These are phyloP conservation scores for Clavelina lepadiformis DNA, from an alignment of 23 tunicate genomes.

Conservation along the genomic window DNA sequence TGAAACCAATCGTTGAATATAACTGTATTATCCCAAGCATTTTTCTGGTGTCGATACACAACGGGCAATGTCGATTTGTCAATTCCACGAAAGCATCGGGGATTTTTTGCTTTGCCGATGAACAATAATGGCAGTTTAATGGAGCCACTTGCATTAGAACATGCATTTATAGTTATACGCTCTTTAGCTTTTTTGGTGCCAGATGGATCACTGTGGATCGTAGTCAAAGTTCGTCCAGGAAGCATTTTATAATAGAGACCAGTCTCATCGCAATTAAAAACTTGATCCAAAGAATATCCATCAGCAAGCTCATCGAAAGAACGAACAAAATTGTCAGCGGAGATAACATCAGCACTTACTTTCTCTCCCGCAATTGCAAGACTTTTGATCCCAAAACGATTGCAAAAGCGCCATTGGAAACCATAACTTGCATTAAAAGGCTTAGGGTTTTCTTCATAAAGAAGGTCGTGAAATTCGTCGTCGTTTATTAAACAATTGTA, in stretches of 20 bases:
- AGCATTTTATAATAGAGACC: slow-evolving; percentile 10
- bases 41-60: slow-evolving; percentile 8
- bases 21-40: neutral
- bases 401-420: slow-evolving; percentile 21
- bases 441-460: slow-evolving; percentile 14
- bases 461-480: slow-evolving; percentile 6
- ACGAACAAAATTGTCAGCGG: slow-evolving; percentile 2
- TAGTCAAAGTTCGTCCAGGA: slow-evolving; percentile 7
- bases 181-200: slow-evolving; percentile 13
- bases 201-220: slow-evolving; percentile 7
- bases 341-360: neutral
- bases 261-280: slow-evolving; percentile 19
- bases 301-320: neutral
- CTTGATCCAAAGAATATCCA: slow-evolving; percentile 6
- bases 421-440: slow-evolving; percentile 7
- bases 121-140: slow-evolving; percentile 22
- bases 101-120: slow-evolving; percentile 25
- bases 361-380: slow-evolving; percentile 7
- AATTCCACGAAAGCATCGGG: slow-evolving; percentile 10
- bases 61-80: slow-evolving; percentile 12
- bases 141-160: slow-evolving; percentile 20
- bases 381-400: slow-evolving; percentile 5
- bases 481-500: too few relatives aligned
- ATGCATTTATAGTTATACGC: slow-evolving; percentile 7
- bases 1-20: slow-evolving; percentile 22